Evolutionary conservation across 2,113 vertebrate genomes (phyloP), one percentile per base, ranked within the genome.

Genomic region (Anoplopoma fimbria): DNA sequence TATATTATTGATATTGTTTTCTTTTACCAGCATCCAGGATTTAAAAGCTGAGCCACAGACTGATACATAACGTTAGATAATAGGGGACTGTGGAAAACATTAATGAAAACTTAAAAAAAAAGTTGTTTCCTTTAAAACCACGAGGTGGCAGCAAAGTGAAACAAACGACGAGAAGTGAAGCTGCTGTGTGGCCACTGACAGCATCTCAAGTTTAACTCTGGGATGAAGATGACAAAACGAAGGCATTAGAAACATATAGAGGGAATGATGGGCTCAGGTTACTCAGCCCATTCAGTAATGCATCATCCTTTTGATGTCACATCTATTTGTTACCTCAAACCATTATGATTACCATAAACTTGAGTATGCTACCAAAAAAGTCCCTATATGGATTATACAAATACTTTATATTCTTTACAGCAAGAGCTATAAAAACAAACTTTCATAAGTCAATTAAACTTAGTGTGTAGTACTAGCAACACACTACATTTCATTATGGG

Each of bases 91-190:
- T 58, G 14, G 15, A 31, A 60, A 15, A 58, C 27, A 19, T 29
- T 2, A 6, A 49, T 23, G 15, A 27, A 47, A 27, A 19, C 14
- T 7, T 15, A 9, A 17, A 6, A 42, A 53, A 1, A 6, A 25
- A 21, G 29, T 33, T 4, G 38, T 72, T 75, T 29, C 61, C 9
- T 8, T 9, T 33, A 13, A 2, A 51, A 72, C 91, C 92, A 88
- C 85, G 6, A 75, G 89, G 47, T 47, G 92, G 81, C 87, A 63
- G 49, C 60, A 87, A 74, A 51, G 19, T 5, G 23, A 19, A 61
- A 21, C 23, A 38, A 55, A 82, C 10, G 6, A 29, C 17, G 6
- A 15, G 40, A 7, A 31, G 25, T 33, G 45, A 72, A 15, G 19
- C 23, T 4, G 7, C 67, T 61, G 3, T 5, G 45, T 36, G 21